phyloP scores from a whole-genome alignment of 2,797 vertebrate species.

The Argyrosomus regius region DNA sequence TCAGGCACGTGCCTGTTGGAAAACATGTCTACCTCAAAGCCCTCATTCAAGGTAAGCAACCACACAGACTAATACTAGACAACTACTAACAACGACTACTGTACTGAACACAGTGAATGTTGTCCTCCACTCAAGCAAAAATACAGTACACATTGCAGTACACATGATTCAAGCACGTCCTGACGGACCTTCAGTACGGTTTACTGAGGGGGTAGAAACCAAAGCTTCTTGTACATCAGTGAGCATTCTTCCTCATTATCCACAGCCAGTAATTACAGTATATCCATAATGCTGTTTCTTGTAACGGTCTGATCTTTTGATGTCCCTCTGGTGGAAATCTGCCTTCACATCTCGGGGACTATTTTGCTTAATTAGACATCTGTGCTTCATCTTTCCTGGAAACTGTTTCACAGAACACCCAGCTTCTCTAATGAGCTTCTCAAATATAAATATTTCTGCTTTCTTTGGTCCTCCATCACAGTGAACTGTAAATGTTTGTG shows the following conservation, averaged over 20 bases:
- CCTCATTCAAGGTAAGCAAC: slow-evolving; percentile 86
- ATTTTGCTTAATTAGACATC: too few relatives aligned
- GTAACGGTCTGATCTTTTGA: not conserved
- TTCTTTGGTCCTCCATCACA: too few relatives aligned
- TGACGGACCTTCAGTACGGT: not conserved
- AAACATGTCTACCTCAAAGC: slow-evolving; percentile 95
- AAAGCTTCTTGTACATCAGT: not conserved
- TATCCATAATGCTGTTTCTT: too few relatives aligned
- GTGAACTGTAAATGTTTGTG: too few relatives aligned
- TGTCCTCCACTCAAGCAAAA: not conserved
- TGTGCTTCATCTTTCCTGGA: too few relatives aligned
- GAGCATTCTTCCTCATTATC: not conserved
- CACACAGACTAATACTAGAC: not conserved
- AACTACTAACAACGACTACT: not conserved
- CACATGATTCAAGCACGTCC: not conserved
- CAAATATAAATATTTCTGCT: too few relatives aligned
- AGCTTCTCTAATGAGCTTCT: too few relatives aligned
- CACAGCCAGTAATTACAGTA: not conserved
- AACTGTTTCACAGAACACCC: too few relatives aligned
- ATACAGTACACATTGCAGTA: too few relatives aligned
- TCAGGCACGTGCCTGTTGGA: slow-evolving; percentile 89
- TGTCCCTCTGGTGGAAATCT: not conserved
- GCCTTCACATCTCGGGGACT: not conserved
- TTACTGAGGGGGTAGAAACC: not conserved
- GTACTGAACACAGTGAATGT: not conserved